A percentile compares a stretch with the other conserved stretches of the same genome.
phyloP scores from a whole-genome alignment of 2,888 invertebrate species.

The Drosophila algonquin region DNA sequence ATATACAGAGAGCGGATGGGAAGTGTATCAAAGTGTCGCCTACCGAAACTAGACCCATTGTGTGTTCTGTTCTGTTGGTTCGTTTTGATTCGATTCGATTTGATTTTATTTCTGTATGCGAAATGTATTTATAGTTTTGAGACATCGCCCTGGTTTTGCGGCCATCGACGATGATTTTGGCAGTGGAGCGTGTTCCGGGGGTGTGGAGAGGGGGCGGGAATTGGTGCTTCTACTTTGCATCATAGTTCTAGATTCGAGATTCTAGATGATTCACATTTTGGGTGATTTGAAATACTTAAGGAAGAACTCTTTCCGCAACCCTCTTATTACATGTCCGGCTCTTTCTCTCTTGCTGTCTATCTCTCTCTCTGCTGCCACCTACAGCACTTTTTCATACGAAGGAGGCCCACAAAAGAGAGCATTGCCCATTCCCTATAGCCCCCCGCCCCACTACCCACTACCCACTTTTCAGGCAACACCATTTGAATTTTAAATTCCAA shows the following conservation, averaged over 20 bases:
- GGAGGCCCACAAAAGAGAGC: slow-evolving; percentile 28
- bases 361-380: background rate
- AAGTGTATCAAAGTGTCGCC: background rate
- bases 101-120: slow-evolving; percentile 46
- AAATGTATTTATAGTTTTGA: slow-evolving; percentile 58
- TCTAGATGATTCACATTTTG: slow-evolving; percentile 22
- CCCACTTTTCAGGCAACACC: slow-evolving; percentile 27
- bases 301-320: background rate
- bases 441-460: background rate
- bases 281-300: background rate
- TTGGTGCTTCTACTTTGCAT: too few relatives aligned
- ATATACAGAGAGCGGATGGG: background rate
- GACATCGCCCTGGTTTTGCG: slow-evolving; percentile 34
- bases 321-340: background rate
- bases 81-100: slow-evolving; percentile 7
- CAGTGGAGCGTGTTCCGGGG: slow-evolving; percentile 5
- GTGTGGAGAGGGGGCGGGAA: background rate
- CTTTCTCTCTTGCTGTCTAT: background rate
- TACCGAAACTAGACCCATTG: background rate
- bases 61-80: background rate
- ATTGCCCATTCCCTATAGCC: slow-evolving; percentile 5
- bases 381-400: slow-evolving; percentile 21
- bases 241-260: background rate
- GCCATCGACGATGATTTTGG: slow-evolving; percentile 5
- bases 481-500: slow-evolving; percentile 54